phyloP scores from a whole-genome alignment of 2,888 invertebrate genomes.

The Torymus auratus region DNA sequence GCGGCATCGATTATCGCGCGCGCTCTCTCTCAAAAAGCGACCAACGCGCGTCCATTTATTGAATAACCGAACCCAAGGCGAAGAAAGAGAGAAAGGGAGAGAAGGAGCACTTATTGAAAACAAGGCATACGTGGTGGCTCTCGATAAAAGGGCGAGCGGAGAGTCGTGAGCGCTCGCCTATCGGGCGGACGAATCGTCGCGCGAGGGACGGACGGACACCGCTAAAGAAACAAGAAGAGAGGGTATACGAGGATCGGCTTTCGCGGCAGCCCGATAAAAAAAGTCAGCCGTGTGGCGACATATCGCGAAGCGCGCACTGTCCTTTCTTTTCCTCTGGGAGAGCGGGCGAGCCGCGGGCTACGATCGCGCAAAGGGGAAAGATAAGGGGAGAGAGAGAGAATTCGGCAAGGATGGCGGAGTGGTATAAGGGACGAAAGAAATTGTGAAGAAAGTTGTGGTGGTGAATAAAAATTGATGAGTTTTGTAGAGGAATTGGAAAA shows the following conservation, averaged over 20 bases:
- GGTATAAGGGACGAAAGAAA: too few relatives aligned
- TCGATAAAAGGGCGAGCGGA: neutral
- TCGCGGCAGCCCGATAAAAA: constrained; percentile 29
- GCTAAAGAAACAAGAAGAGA: constrained; percentile 15
- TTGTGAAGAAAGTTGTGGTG: too few relatives aligned
- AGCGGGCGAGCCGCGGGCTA: neutral
- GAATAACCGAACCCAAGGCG: neutral
- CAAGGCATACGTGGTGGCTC: constrained; percentile 1
- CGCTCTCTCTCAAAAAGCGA: too few relatives aligned
- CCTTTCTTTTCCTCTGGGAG: neutral
- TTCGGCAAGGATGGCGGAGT: neutral
- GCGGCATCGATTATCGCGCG: too few relatives aligned
- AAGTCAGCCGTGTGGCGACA: neutral
- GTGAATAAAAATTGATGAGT: too few relatives aligned
- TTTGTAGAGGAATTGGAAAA: too few relatives aligned
- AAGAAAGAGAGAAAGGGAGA: constrained; percentile 2
- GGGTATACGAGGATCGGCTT: constrained; percentile 29
- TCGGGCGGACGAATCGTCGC: constrained; percentile 40
- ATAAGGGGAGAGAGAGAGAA: constrained; percentile 5
- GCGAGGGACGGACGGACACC: constrained; percentile 8
- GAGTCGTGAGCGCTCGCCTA: constrained; percentile 2
- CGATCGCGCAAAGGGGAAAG: neutral
- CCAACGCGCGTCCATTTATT: too few relatives aligned
- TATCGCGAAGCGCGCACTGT: constrained; percentile 3
- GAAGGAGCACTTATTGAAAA: constrained; percentile 22